Conservation (phyloP, 2,113 vertebrate genomes). For the Calyptomena viridis region DNA sequence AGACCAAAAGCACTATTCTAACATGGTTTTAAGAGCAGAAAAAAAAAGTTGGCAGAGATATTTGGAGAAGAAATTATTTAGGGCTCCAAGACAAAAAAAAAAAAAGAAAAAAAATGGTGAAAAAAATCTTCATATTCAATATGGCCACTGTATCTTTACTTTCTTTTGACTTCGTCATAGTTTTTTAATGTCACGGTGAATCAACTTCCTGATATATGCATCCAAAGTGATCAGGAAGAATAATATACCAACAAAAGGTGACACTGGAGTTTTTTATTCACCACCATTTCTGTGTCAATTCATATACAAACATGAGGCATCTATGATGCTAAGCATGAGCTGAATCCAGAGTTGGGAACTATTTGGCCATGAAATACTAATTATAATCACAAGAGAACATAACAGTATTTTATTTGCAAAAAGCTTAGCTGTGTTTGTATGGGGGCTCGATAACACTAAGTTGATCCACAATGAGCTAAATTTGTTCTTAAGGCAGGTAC, state of each 20-base stretch:
- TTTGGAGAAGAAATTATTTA: neutral
- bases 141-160: neutral
- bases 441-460: neutral
- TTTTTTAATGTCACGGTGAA: neutral
- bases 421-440: neutral
- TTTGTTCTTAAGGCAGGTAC: neutral
- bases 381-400: neutral
- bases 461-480: neutral
- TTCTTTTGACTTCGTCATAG: neutral
- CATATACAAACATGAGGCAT: neutral
- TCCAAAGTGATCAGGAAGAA: neutral
- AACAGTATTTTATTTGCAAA: neutral
- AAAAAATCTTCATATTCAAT: neutral
- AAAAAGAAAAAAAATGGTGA: neutral
- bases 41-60: neutral
- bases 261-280: neutral
- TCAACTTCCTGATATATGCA: neutral
- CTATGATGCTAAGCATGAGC: neutral
- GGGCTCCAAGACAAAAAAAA: fast-evolving
- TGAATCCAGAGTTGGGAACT: neutral
- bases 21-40: neutral
- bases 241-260: neutral
- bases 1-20: neutral
- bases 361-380: neutral
- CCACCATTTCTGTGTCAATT: neutral